A percentile compares a stretch with the other conserved stretches of the same genome.
phyloP scores from a whole-genome alignment of 2,888 invertebrate species.

The Sepiola atlantica region DNA sequence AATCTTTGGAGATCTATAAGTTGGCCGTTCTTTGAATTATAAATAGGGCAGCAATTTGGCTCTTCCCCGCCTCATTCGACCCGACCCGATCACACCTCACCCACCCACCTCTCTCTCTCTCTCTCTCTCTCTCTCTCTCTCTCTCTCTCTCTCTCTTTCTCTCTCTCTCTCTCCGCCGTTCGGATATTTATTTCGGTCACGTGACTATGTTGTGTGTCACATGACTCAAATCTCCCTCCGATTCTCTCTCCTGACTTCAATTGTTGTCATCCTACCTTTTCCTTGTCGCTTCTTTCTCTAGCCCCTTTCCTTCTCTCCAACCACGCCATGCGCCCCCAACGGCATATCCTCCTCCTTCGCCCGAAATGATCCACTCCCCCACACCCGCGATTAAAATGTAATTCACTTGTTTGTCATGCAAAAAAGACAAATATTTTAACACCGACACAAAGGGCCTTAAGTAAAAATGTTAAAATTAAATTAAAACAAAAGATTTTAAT shows the following conservation, averaged over 20 bases:
- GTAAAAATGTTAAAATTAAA: not conserved
- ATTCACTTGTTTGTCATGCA: slow-evolving; percentile 24
- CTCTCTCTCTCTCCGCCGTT: too few species aligned
- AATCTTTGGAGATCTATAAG: not conserved
- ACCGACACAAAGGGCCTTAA: not conserved
- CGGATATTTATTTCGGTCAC: too few species aligned
- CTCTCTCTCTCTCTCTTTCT: too few species aligned
- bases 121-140: not conserved
- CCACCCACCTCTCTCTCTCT: not conserved
- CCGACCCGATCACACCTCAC: not conserved
- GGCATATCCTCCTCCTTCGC: too few species aligned
- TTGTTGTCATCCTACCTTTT: too few species aligned
- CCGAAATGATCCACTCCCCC: not conserved
- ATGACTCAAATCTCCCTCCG: too few species aligned
- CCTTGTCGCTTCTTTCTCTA: too few species aligned
- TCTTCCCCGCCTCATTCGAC: not conserved
- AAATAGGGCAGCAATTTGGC: not conserved
- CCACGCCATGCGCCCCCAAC: too few species aligned
- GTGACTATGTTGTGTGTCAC: too few species aligned
- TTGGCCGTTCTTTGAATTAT: not conserved
- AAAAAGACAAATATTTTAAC: not conserved
- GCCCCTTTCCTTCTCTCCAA: too few species aligned
- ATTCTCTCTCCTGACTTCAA: too few species aligned
- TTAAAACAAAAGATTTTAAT: not conserved
- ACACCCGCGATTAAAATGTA: not conserved